Evolutionary conservation across 2,113 vertebrate species (phyloP).

Genomic region (Mesocricetus auratus): DNA sequence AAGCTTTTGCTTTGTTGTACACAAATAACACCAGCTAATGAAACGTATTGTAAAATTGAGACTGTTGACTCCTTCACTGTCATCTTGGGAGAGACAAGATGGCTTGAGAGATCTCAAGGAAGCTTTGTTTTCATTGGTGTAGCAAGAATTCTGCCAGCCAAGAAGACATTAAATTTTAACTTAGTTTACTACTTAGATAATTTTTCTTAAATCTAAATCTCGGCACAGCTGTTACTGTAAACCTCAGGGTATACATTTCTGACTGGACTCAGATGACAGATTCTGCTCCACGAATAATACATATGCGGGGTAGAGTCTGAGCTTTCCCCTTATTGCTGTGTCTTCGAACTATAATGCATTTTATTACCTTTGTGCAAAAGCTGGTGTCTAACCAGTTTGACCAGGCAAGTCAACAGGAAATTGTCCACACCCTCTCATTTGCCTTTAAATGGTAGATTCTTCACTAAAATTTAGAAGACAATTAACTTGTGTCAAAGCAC

Average conservation of each 20-base stretch:
- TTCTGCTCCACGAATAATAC: neutral
- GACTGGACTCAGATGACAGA: neutral
- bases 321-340: neutral
- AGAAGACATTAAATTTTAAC: slow-evolving; percentile 45
- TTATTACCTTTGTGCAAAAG: slow-evolving; percentile 56
- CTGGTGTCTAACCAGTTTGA: slow-evolving; percentile 56
- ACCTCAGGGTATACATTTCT: neutral
- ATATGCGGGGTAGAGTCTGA: neutral
- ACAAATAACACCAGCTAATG: neutral
- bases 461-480: slow-evolving; percentile 64
- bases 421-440: neutral
- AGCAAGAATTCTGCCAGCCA: neutral
- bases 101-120: neutral
- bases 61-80: neutral
- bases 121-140: slow-evolving; percentile 19
- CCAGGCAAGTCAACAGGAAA: slow-evolving; percentile 64
- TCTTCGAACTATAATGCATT: neutral
- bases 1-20: neutral
- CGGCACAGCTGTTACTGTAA: neutral
- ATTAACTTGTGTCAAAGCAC: slow-evolving; percentile 53
- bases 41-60: too few relatives aligned
- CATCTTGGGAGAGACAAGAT: neutral
- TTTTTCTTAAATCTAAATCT: neutral
- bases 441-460: slow-evolving; percentile 52
- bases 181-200: neutral